Percentiles rank a stretch among this genome's conserved stretches.
These are phyloP conservation scores for Leucoraja ocellata DNA, from an alignment of 2,797 vertebrate species.

Conservation along the genomic window DNA sequence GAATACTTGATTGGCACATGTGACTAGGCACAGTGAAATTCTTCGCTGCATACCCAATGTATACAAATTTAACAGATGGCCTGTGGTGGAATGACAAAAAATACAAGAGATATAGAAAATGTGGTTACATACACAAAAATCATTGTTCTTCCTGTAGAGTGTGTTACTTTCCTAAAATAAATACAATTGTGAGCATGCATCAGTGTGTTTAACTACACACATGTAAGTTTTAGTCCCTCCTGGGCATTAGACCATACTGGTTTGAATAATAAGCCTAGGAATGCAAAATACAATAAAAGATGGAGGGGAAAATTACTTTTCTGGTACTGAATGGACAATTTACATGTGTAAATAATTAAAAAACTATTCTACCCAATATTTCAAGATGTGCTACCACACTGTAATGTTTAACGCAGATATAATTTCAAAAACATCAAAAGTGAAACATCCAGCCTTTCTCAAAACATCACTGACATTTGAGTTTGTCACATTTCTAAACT, in stretches of 20 bases:
- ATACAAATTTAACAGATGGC: not conserved
- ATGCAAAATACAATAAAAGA: not conserved
- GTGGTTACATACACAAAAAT: not conserved
- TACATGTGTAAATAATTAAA: not conserved
- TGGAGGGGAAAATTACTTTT: not conserved
- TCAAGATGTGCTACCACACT: not conserved
- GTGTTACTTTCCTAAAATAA: not conserved
- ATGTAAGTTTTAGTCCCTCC: not conserved
- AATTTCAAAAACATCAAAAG: not conserved
- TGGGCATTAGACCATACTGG: not conserved
- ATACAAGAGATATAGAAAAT: not conserved
- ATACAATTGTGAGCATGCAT: no score
- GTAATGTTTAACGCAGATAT: not conserved
- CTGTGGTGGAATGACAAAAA: not conserved
- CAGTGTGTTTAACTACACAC: no score
- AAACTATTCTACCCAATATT: not conserved
- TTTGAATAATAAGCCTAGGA: not conserved
- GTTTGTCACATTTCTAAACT: no score
- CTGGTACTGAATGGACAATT: not conserved
- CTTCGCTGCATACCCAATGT: no score
- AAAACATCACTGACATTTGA: not conserved
- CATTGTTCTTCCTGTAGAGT: not conserved
- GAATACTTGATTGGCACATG: no score
- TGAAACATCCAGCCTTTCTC: not conserved
- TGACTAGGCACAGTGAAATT: no score